Percentiles rank a stretch among this genome's conserved stretches.
Evolutionary conservation across 1,140 invertebrate species (phyloP).

Genomic region (Papilio aristodemus): DNA sequence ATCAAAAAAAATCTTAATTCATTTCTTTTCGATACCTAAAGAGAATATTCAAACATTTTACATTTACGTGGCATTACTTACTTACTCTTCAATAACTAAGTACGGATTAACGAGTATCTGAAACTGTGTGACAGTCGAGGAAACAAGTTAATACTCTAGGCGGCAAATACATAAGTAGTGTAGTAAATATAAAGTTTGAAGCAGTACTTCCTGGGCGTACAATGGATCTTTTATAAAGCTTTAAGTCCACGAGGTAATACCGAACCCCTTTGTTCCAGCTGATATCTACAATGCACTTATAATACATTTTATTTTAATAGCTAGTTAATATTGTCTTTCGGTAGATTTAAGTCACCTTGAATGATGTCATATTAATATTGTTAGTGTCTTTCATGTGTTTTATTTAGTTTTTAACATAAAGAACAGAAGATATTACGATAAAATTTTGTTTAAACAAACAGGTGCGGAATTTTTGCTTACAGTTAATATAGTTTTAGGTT

Average conservation of each 20-base stretch:
- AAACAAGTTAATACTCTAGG: not conserved
- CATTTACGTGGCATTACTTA: too few relatives aligned
- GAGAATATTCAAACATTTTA: too few relatives aligned
- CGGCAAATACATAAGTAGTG: not conserved
- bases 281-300: constrained; percentile 1
- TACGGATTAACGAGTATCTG: too few relatives aligned
- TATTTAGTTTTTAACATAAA: too few relatives aligned
- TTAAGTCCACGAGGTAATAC: constrained; percentile 16
- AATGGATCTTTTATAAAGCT: constrained; percentile 18
- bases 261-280: constrained; percentile 18
- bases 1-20: too few relatives aligned
- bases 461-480: too few relatives aligned
- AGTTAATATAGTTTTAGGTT: too few relatives aligned
- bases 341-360: not conserved
- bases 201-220: not conserved
- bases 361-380: not conserved
- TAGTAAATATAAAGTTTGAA: constrained; percentile 10
- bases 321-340: not conserved
- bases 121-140: not conserved
- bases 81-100: too few relatives aligned
- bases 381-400: not conserved
- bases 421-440: too few relatives aligned
- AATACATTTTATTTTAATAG: not conserved
- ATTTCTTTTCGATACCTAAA: too few relatives aligned
- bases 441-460: too few relatives aligned